A percentile compares a stretch with the other conserved stretches of the same genome.
Conservation (phyloP, 2,888 invertebrate genomes). For the Thysanoteuthis rhombus region DNA sequence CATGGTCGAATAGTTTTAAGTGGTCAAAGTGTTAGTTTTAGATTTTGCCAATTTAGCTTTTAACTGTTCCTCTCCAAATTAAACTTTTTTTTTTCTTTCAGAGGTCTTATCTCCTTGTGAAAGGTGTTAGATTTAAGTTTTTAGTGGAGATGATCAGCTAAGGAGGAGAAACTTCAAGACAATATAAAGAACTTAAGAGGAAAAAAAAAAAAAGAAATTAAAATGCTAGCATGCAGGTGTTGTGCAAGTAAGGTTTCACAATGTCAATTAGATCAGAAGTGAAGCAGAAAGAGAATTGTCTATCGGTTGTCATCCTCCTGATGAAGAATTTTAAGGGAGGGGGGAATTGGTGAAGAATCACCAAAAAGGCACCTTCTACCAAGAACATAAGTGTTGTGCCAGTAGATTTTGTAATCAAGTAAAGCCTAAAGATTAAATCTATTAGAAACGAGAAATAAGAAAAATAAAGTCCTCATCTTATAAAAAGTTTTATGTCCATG, state of each 20-base stretch:
- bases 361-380: neutral
- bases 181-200: neutral
- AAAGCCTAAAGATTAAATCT: too few relatives aligned
- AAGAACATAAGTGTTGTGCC: neutral
- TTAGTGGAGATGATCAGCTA: neutral
- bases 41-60: neutral
- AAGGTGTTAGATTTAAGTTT: neutral
- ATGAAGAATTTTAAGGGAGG: neutral
- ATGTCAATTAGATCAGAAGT: neutral
- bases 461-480: neutral
- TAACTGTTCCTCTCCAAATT: neutral
- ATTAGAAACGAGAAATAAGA: neutral
- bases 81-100: neutral
- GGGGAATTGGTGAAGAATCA: neutral
- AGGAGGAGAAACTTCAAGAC: neutral
- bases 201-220: neutral
- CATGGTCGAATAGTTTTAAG: too few relatives aligned
- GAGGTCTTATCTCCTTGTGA: neutral
- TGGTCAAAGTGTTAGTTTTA: too few relatives aligned
- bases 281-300: neutral
- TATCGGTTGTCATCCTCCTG: neutral
- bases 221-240: neutral
- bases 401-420: neutral
- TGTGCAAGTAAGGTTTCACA: neutral
- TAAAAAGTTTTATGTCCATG: neutral